A percentile compares a stretch with the other conserved stretches of the same genome.
phyloP scores from a whole-genome alignment of 2,113 vertebrate genomes.

The Poicephalus gulielmi region DNA sequence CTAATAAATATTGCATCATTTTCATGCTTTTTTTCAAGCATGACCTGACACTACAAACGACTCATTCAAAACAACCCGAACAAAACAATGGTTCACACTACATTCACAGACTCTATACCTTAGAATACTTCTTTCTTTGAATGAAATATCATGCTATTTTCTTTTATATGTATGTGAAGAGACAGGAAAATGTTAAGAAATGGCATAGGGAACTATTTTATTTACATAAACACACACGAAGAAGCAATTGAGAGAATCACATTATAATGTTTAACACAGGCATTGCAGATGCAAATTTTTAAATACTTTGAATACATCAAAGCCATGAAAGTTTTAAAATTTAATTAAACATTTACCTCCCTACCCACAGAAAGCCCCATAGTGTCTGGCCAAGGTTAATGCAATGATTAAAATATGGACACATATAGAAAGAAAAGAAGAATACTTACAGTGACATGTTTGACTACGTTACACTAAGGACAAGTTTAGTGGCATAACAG shows the following conservation, averaged over 20 bases:
- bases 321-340: not conserved
- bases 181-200: not conserved
- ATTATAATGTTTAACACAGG: accelerated
- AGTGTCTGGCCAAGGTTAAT: not conserved
- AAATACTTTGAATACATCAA: not conserved
- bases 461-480: not conserved
- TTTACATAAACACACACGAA: not conserved
- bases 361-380: not conserved
- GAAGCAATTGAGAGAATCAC: not conserved
- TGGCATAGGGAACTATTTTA: not conserved
- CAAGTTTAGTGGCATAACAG: not conserved
- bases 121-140: not conserved
- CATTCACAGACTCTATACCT: not conserved
- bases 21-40: not conserved
- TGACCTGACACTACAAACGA: not conserved
- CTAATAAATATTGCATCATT: not conserved
- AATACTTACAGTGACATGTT: not conserved
- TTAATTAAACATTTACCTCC: not conserved
- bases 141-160: not conserved
- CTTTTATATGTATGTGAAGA: not conserved
- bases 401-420: not conserved
- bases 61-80: not conserved
- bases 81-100: not conserved
- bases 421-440: not conserved
- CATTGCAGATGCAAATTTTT: not conserved